Evolutionary conservation across 2,888 invertebrate genomes (phyloP), one percentile per base, ranked within the genome.

Genomic region (Drosophila sordidapex): DNA sequence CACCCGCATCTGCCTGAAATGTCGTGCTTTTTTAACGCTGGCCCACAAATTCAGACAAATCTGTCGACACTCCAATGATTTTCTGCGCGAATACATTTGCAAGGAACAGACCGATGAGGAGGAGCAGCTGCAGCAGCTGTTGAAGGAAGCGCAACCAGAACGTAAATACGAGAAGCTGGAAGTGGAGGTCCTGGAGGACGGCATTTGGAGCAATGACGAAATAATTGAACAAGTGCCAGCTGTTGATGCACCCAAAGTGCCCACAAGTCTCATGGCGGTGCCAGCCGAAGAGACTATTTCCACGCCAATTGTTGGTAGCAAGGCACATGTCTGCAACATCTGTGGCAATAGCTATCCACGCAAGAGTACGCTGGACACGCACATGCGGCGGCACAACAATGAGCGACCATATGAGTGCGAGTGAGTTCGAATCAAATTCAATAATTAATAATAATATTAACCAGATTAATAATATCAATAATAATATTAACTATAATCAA

Each of bases 311-410:
- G 27, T 38, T 2, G 15, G 36, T 7, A 56, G 64, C 43, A 72
- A 89, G 46, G 48, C 85, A 46, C 91, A 93, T 74, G 88, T 92
- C 21, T 93, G 93, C 70, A 90, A 91, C 21, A 76, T 93, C 10
- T 93, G 93, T 67, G 93, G 93, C 4, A 93, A 93, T 67, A 88
- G 83, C 0, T 93, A 93, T 76, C 89, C 91, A 11, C 89, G 92
- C 4, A 91, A 93, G 51, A 92, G 92, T 70, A 90, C 91, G 1
- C 74, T 93, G 25, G 92, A 91, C 54, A 90, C 91, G 0, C 93
- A 93, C 70, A 91, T 93, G 92, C 85, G 92, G 38, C 83, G 93
- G 25, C 93, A 93, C 83, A 91, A 91, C 25, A 89, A 91, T 40
- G 92, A 93, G 53, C 90, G 91, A 38, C 92, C 92, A 0, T 92